phyloP scores from a whole-genome alignment of 1,140 invertebrate genomes.

The Drosophila gunungcola region DNA sequence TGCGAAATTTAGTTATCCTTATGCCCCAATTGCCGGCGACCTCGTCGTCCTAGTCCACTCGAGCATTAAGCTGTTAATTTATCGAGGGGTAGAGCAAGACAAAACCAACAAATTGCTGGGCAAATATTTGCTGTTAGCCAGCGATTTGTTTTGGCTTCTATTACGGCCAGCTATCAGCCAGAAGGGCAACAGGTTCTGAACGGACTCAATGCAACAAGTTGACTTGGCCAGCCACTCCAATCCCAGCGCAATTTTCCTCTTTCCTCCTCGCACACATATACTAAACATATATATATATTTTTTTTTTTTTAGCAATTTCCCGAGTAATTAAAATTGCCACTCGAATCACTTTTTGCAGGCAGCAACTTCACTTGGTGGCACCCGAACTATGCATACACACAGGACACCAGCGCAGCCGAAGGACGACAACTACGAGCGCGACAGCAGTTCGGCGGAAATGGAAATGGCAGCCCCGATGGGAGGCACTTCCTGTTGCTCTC shows the following conservation, averaged over 20 bases:
- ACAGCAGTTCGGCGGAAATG: slow-evolving; percentile 17
- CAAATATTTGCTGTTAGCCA: slow-evolving; percentile 71
- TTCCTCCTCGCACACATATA: neutral
- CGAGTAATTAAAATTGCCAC: slow-evolving; percentile 46
- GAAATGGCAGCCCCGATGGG: slow-evolving; percentile 25
- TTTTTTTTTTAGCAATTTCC: slow-evolving; percentile 14
- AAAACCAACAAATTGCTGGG: slow-evolving; percentile 58
- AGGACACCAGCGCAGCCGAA: slow-evolving; percentile 9
- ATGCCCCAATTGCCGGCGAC: slow-evolving; percentile 29
- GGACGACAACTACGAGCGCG: slow-evolving; percentile 36
- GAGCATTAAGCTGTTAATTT: slow-evolving; percentile 59
- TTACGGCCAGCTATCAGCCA: slow-evolving; percentile 9
- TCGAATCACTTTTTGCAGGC: slow-evolving; percentile 23
- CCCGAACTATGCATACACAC: slow-evolving; percentile 47
- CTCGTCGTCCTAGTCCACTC: slow-evolving; percentile 1
- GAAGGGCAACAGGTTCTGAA: slow-evolving; percentile 35
- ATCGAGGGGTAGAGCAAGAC: slow-evolving; percentile 17
- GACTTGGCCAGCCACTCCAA: slow-evolving; percentile 25
- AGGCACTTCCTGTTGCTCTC: slow-evolving; percentile 47
- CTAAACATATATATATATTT: neutral
- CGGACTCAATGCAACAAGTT: slow-evolving; percentile 64
- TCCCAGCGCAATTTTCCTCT: slow-evolving; percentile 1
- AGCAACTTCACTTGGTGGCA: slow-evolving; percentile 25
- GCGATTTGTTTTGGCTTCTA: slow-evolving; percentile 46
- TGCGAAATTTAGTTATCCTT: slow-evolving; percentile 62